Evolutionary conservation across 2,888 invertebrate genomes (phyloP).

Genomic region (Aphodius granarius): DNA sequence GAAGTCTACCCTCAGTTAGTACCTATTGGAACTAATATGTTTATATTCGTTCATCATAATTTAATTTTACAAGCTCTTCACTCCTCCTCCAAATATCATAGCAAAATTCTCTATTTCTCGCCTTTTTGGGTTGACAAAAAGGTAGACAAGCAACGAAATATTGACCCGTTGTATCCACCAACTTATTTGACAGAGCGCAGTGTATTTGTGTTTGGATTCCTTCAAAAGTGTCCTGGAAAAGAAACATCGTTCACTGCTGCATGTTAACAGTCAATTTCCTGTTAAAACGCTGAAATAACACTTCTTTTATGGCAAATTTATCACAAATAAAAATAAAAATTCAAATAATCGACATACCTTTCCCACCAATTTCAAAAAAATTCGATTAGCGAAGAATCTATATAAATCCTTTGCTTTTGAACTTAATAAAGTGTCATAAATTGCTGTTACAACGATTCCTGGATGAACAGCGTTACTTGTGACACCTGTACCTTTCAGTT

Average conservation of each 20-base stretch:
- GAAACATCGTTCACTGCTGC: no score
- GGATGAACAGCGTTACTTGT: constrained; percentile 49
- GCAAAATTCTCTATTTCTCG: constrained; percentile 69
- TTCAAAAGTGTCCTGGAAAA: constrained; percentile 30
- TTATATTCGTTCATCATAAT: constrained; percentile 57
- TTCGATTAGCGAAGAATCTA: not conserved
- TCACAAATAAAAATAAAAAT: not conserved
- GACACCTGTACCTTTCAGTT: constrained; percentile 43
- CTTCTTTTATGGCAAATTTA: no score
- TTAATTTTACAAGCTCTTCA: constrained; percentile 71
- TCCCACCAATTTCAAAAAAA: not conserved
- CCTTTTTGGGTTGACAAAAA: constrained; percentile 61
- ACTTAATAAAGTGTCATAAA: constrained; percentile 2
- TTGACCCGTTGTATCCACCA: constrained; percentile 30
- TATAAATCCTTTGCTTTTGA: not conserved
- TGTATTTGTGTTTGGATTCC: constrained; percentile 34
- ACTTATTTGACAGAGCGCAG: constrained; percentile 28
- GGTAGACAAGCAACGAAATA: constrained; percentile 50
- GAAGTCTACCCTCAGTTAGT: no score
- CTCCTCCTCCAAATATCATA: constrained; percentile 86
- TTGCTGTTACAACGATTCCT: constrained; percentile 43
- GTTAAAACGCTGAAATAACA: no score
- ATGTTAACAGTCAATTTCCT: no score
- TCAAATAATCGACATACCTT: not conserved
- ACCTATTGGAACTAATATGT: no score